Percentiles rank a stretch among this genome's conserved stretches.
Evolutionary conservation across 1,140 invertebrate species (phyloP).

Genomic region (Cataglyphis hispanica): DNA sequence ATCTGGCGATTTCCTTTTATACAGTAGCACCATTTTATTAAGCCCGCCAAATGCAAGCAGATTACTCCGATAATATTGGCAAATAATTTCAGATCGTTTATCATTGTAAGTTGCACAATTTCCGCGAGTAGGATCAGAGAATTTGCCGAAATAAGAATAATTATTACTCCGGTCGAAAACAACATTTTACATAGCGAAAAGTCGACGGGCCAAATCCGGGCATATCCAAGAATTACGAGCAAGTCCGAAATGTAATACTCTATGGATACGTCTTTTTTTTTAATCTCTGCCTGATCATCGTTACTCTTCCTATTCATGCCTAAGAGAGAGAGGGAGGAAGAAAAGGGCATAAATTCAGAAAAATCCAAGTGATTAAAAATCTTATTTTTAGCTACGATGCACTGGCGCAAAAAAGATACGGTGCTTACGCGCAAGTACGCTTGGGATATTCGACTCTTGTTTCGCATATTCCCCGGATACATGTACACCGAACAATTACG

Average conservation of each 20-base stretch:
- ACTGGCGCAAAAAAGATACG: conserved; percentile 30
- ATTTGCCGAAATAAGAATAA: conserved; percentile 39
- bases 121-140: conserved; percentile 61
- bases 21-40: conserved; percentile 73
- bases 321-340: background rate
- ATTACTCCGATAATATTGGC: conserved; percentile 54
- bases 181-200: conserved; percentile 49
- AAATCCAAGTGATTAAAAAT: conserved; percentile 8
- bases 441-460: conserved; percentile 75
- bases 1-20: conserved; percentile 55
- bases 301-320: background rate
- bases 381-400: background rate
- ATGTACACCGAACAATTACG: conserved; percentile 85
- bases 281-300: background rate
- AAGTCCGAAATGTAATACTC: conserved; percentile 10
- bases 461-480: conserved; percentile 83
- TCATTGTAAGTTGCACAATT: conserved; percentile 45
- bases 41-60: conserved; percentile 61
- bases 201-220: conserved; percentile 26
- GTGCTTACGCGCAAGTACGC: conserved; percentile 67
- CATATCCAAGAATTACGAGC: background rate
- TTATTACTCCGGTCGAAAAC: background rate
- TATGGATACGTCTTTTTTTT: background rate
- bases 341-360: background rate
- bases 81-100: conserved; percentile 53